Conservation (phyloP, 2,113 vertebrate genomes). For the Oryzias melastigma region DNA sequence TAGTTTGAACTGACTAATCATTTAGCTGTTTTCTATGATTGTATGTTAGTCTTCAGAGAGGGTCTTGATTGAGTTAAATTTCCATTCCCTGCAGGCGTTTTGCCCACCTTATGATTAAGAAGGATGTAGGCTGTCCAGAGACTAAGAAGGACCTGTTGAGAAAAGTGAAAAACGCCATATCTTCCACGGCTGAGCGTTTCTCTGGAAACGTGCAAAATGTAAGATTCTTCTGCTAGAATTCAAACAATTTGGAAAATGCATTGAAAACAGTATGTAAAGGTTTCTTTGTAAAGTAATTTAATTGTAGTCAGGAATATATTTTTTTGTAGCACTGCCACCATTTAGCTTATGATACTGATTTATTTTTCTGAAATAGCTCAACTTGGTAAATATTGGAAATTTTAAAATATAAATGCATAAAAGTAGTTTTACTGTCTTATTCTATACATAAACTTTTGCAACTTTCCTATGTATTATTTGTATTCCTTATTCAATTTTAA, state of each 20-base stretch:
- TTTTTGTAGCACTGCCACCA: too few relatives aligned
- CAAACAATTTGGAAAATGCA: not conserved
- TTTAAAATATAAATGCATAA: too few relatives aligned
- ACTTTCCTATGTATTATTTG: too few relatives aligned
- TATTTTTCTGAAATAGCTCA: too few relatives aligned
- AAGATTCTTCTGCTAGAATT: conserved; percentile 57
- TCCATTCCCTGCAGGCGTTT: conserved; percentile 83
- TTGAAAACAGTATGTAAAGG: not conserved
- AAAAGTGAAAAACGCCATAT: conserved; percentile 97
- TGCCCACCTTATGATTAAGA: conserved; percentile 93
- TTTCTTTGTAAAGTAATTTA: too few relatives aligned
- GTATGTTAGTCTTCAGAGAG: not conserved
- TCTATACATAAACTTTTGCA: too few relatives aligned
- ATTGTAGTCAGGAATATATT: too few relatives aligned
- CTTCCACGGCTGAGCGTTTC: conserved; percentile 95
- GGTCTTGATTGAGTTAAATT: not conserved
- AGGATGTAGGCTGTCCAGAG: conserved; percentile 92
- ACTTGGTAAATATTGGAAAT: too few relatives aligned
- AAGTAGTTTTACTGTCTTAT: too few relatives aligned
- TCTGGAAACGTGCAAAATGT: conserved; percentile 99
- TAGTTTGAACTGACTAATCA: too few relatives aligned
- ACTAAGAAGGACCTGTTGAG: conserved; percentile 94
- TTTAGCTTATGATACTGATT: too few relatives aligned
- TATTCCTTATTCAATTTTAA: too few relatives aligned
- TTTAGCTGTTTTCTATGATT: not conserved